These are phyloP conservation scores for Craniophora ligustri DNA, from an alignment of 2,888 invertebrate genomes.

Conservation along the genomic window DNA sequence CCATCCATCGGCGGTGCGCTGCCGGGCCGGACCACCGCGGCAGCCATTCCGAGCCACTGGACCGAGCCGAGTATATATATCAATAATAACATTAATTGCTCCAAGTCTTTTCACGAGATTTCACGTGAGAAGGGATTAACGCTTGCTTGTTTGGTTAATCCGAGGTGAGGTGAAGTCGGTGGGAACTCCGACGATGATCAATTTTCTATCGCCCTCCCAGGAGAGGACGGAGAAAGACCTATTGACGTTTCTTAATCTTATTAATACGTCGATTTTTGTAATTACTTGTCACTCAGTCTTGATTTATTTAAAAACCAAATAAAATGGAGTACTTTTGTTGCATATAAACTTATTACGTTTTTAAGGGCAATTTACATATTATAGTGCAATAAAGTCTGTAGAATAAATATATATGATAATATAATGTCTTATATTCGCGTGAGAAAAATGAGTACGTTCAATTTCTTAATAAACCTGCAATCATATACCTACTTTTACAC, in stretches of 20 bases:
- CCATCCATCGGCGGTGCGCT: constrained; percentile 70
- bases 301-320: constrained; percentile 10
- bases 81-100: constrained; percentile 78
- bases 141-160: constrained; percentile 81
- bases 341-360: too few species aligned
- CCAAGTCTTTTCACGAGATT: constrained; percentile 75
- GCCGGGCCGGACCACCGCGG: constrained; percentile 74
- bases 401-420: too few species aligned
- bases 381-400: too few species aligned
- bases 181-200: constrained; percentile 70
- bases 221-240: too few species aligned
- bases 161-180: constrained; percentile 65
- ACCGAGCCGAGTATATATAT: constrained; percentile 61
- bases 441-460: too few species aligned
- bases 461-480: too few species aligned
- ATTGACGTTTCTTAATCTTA: constrained; percentile 47
- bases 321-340: not conserved
- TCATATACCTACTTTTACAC: too few species aligned
- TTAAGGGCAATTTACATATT: too few species aligned
- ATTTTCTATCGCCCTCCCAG: constrained; percentile 58
- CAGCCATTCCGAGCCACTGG: constrained; percentile 58
- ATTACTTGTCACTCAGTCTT: constrained; percentile 19
- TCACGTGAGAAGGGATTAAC: constrained; percentile 83
- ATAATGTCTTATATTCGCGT: too few species aligned
- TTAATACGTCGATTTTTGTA: constrained; percentile 30